A percentile compares a stretch with the other conserved stretches of the same genome.
Evolutionary conservation across 2,797 vertebrate genomes (phyloP).

Genomic region (Potorous gilbertii): DNA sequence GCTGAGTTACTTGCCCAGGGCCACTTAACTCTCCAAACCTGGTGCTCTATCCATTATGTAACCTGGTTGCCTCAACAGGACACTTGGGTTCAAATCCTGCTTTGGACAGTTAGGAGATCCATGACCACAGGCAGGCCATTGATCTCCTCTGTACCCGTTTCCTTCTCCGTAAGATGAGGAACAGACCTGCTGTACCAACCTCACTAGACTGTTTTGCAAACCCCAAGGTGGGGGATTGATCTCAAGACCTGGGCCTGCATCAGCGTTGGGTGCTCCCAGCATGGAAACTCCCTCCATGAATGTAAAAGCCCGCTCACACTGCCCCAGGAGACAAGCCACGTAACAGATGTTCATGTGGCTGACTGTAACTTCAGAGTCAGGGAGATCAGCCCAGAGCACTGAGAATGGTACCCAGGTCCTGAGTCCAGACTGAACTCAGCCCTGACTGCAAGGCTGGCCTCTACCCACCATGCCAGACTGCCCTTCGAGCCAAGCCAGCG

Average conservation of each 20-base stretch:
- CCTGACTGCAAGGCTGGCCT: too few relatives aligned
- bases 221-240: not conserved
- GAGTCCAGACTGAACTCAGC: too few relatives aligned
- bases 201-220: too few relatives aligned
- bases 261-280: not conserved
- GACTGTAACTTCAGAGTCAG: too few relatives aligned
- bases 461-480: too few relatives aligned
- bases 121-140: too few relatives aligned
- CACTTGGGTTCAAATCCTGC: not conserved
- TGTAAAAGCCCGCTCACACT: not conserved
- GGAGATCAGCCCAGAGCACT: too few relatives aligned
- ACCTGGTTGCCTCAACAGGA: too few relatives aligned
- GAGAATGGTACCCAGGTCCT: too few relatives aligned
- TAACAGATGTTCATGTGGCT: too few relatives aligned
- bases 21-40: not conserved
- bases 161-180: not conserved
- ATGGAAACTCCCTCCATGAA: not conserved
- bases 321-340: not conserved
- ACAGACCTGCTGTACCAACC: not conserved
- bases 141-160: not conserved
- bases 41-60: too few relatives aligned
- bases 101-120: too few relatives aligned
- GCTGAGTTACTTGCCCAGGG: not conserved
- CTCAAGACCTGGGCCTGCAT: not conserved
- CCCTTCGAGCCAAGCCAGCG: rapidly evolving